These are phyloP conservation scores for Rhopilema esculentum DNA, from an alignment of 30 jellyfish, hydroid and myxozoan species.

Conservation along the genomic window DNA sequence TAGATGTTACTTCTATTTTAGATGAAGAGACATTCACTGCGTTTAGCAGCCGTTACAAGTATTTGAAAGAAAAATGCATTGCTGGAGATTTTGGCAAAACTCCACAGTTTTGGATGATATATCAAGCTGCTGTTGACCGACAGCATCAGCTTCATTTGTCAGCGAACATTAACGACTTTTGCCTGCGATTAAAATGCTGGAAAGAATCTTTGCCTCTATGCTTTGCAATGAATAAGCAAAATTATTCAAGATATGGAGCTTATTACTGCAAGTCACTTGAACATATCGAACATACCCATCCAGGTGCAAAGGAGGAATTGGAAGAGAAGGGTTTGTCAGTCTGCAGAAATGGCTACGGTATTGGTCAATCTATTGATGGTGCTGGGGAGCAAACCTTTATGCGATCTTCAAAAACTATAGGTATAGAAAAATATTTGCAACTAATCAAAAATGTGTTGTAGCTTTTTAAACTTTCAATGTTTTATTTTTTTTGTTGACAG, in stretches of 20 bases:
- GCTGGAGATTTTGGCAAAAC: slow-evolving; percentile 40
- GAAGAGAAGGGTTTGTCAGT: slow-evolving; percentile 27
- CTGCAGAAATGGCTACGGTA: slow-evolving; percentile 10
- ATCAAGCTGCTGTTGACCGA: slow-evolving; percentile 21
- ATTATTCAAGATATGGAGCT: slow-evolving; percentile 23
- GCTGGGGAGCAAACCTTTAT: slow-evolving; percentile 56
- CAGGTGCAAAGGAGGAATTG: slow-evolving; percentile 55
- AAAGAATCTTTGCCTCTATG: slow-evolving; percentile 26
- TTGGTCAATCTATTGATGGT: slow-evolving; percentile 52
- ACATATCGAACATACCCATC: slow-evolving; percentile 31
- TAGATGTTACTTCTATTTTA: neutral
- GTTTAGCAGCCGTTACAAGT: neutral
- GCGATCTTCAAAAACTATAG: slow-evolving; percentile 32
- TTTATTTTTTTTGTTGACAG: neutral
- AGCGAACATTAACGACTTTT: slow-evolving; percentile 23
- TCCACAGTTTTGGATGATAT: slow-evolving; percentile 50
- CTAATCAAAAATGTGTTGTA: neutral
- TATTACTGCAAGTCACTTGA: slow-evolving; percentile 25
- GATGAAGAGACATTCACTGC: slow-evolving; percentile 9
- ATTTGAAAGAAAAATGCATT: neutral
- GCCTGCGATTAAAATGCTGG: slow-evolving; percentile 37
- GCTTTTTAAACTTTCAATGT: neutral
- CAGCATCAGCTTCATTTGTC: slow-evolving; percentile 29
- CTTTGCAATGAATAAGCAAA: slow-evolving; percentile 41
- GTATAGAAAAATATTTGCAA: neutral